Evolutionary conservation across 2,797 vertebrate genomes (phyloP).

Genomic region (Thamnophis elegans): DNA sequence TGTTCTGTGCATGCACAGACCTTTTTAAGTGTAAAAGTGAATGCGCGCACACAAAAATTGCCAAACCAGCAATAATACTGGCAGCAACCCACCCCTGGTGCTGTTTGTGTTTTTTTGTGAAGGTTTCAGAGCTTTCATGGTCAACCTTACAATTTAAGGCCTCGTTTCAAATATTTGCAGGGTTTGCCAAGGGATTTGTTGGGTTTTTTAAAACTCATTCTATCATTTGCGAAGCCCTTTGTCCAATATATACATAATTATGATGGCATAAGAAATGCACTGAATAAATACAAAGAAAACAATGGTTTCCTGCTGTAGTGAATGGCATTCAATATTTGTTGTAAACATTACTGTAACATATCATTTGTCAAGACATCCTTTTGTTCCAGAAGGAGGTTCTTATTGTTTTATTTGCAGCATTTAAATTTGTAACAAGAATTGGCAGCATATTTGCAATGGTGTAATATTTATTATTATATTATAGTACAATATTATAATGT

Average conservation of each 20-base stretch:
- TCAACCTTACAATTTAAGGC: background rate
- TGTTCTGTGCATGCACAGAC: too few species aligned
- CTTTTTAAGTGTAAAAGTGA: too few species aligned
- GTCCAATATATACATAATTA: background rate
- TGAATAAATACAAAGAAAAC: background rate
- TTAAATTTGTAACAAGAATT: background rate
- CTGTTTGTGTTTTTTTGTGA: background rate
- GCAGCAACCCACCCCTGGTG: too few species aligned
- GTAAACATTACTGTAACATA: background rate
- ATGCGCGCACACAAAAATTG: too few species aligned
- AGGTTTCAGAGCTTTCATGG: background rate
- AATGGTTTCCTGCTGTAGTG: background rate
- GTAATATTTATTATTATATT: background rate
- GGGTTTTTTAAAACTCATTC: background rate
- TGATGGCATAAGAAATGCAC: background rate
- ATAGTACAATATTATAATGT: too few species aligned
- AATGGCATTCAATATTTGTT: constrained; percentile 1
- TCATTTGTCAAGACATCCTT: background rate
- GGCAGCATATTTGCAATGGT: too few species aligned
- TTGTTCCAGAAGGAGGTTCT: background rate
- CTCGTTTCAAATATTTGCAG: background rate
- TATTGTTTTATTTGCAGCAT: background rate
- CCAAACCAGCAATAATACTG: too few species aligned
- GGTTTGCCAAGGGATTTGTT: background rate
- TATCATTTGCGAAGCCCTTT: background rate